These are phyloP conservation scores for Helicolenus hilgendorfi DNA, from an alignment of 2,797 vertebrate species.

Conservation along the genomic window DNA sequence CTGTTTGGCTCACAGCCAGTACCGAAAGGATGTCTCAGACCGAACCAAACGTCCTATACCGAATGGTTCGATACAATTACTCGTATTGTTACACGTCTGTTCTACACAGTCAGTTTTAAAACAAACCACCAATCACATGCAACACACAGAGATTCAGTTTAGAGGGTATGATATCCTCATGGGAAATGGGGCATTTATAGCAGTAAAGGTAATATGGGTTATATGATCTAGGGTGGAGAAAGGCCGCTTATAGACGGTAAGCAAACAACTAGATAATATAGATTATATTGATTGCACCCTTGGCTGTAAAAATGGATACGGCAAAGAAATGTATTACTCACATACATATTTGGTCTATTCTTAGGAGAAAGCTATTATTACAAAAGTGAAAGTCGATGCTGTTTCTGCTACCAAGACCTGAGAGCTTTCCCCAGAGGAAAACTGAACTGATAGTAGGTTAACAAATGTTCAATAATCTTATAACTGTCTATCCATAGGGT, in stretches of 20 bases:
- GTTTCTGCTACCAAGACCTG: neutral
- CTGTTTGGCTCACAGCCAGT: neutral
- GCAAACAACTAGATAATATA: neutral
- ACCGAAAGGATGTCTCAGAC: neutral
- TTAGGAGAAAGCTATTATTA: neutral
- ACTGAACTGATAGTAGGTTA: neutral
- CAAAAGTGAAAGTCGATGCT: neutral
- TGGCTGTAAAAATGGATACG: neutral
- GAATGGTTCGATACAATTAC: neutral
- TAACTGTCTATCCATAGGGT: neutral
- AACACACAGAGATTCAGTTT: neutral
- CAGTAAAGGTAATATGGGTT: neutral
- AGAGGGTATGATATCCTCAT: neutral
- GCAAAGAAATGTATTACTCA: neutral
- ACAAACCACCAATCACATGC: neutral
- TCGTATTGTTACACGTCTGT: neutral
- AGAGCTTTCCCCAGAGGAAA: neutral
- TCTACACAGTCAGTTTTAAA: neutral
- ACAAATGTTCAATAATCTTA: neutral
- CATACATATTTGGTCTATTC: neutral
- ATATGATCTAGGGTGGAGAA: neutral
- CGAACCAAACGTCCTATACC: neutral
- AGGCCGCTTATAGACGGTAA: neutral
- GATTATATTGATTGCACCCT: neutral
- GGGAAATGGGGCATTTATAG: neutral